These are phyloP conservation scores for Acronicta leporina DNA, from an alignment of 2,888 invertebrate species.

Conservation along the genomic window DNA sequence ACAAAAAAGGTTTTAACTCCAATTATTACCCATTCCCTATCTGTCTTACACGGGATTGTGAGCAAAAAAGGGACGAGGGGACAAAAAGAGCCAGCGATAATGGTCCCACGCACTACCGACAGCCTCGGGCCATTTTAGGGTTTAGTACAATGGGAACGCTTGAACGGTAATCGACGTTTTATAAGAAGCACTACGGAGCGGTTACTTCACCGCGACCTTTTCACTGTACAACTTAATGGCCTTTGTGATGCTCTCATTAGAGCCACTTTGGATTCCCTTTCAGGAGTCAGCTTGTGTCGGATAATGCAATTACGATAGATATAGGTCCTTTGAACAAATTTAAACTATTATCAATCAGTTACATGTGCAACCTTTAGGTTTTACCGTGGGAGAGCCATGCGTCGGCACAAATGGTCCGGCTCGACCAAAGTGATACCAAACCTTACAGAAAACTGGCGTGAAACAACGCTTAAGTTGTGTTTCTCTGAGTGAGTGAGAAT, in stretches of 20 bases:
- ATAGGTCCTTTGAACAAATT: constrained; percentile 43
- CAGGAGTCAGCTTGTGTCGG: constrained; percentile 54
- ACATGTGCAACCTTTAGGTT: too few species aligned
- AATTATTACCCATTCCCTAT: constrained; percentile 85
- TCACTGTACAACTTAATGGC: constrained; percentile 65
- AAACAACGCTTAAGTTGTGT: too few species aligned
- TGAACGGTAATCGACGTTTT: constrained; percentile 79
- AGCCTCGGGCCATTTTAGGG: constrained; percentile 74
- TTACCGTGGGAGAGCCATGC: too few species aligned
- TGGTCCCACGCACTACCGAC: constrained; percentile 74
- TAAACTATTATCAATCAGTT: constrained; percentile 28
- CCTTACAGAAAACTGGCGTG: too few species aligned
- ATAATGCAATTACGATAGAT: constrained; percentile 57
- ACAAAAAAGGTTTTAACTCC: constrained; percentile 81
- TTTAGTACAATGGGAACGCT: constrained; percentile 77
- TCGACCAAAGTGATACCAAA: too few species aligned
- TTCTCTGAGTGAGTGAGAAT: too few species aligned
- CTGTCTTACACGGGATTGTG: constrained; percentile 78
- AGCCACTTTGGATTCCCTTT: constrained; percentile 71
- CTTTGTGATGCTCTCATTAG: constrained; percentile 76
- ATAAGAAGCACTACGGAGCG: constrained; percentile 73
- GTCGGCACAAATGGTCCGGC: too few species aligned
- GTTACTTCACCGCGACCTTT: constrained; percentile 72
- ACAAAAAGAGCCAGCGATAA: constrained; percentile 81
- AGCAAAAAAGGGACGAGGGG: constrained; percentile 73